Percentiles rank a stretch among this genome's conserved stretches.
Conservation (phyloP, 2,797 vertebrate genomes). For the Sebastes glaucus region DNA sequence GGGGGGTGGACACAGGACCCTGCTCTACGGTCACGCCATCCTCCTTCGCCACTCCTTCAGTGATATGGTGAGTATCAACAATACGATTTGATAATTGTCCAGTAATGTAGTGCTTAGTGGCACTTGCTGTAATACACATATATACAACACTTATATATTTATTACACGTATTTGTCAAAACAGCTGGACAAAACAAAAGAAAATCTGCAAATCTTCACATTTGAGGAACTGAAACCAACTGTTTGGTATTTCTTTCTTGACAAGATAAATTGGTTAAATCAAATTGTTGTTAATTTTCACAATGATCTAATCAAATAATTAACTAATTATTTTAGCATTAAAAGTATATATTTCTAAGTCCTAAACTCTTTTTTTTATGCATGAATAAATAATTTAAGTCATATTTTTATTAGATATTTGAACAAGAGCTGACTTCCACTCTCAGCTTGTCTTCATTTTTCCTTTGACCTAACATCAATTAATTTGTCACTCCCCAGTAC, state of each 20-base stretch:
- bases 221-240: not conserved
- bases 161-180: too few species aligned
- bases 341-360: not conserved
- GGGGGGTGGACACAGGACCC: slow-evolving; percentile 95
- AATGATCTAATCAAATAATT: slow-evolving; percentile 1
- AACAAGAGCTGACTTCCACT: not conserved
- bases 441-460: not conserved
- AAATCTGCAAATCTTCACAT: not conserved
- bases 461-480: not conserved
- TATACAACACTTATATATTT: not conserved
- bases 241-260: not conserved
- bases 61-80: slow-evolving; percentile 89
- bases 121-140: not conserved
- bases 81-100: not conserved
- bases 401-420: not conserved
- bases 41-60: slow-evolving; percentile 98
- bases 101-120: not conserved
- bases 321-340: not conserved
- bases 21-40: slow-evolving; percentile 97
- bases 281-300: too few species aligned
- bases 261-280: too few species aligned
- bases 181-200: not conserved
- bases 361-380: not conserved
- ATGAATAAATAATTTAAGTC: not conserved
- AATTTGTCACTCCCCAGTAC: slow-evolving; percentile 84